Percentiles rank a stretch among this genome's conserved stretches.
phyloP scores from a whole-genome alignment of 2,113 vertebrate species.

The Panurus biarmicus region DNA sequence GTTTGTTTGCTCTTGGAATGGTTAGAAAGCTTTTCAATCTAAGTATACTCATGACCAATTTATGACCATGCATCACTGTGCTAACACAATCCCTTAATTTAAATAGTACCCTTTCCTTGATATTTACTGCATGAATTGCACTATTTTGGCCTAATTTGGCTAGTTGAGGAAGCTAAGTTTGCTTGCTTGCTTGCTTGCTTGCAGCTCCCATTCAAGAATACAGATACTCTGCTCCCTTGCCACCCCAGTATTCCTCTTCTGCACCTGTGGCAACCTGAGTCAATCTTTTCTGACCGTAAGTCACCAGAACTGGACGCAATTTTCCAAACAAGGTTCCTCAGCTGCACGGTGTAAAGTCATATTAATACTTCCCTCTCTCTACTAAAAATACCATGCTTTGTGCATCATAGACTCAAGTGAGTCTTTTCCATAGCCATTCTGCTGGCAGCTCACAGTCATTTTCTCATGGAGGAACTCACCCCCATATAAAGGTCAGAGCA shows the following conservation, averaged over 20 bases:
- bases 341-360: not conserved
- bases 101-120: not conserved
- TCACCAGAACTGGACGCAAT: not conserved
- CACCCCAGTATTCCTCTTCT: not conserved
- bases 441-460: not conserved
- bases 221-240: not conserved
- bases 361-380: not conserved
- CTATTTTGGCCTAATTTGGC: not conserved
- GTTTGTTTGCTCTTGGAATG: not conserved
- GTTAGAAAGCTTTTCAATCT: not conserved
- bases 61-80: not conserved
- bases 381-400: not conserved
- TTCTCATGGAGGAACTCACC: not conserved
- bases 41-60: not conserved
- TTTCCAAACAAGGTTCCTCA: constrained; percentile 8
- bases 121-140: not conserved
- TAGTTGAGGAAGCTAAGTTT: not conserved
- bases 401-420: not conserved
- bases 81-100: not conserved
- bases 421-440: not conserved
- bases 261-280: not conserved
- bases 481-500: not conserved
- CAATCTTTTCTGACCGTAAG: not conserved
- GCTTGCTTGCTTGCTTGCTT: not conserved
- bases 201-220: not conserved